A percentile compares a stretch with the other conserved stretches of the same genome.
phyloP scores from a whole-genome alignment of 2,888 invertebrate species.

The Xestia sexstrigata region DNA sequence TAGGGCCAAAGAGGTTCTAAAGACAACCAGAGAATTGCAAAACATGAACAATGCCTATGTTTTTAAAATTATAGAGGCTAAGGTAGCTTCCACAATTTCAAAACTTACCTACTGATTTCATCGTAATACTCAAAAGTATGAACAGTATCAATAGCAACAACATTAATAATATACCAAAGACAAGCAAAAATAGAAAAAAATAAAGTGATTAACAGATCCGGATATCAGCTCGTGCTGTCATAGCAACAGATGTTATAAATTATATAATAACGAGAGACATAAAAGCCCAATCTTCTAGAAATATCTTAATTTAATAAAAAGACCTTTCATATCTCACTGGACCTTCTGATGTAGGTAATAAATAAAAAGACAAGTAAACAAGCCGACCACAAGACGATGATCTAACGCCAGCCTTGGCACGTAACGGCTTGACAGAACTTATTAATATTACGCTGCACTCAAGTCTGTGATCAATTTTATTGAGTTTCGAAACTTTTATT shows the following conservation, averaged over 20 bases:
- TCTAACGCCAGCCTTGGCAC: slow-evolving; percentile 75
- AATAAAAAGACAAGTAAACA: slow-evolving; percentile 67
- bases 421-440: slow-evolving; percentile 59
- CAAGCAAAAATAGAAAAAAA: slow-evolving; percentile 1
- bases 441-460: slow-evolving; percentile 55
- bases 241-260: slow-evolving; percentile 34
- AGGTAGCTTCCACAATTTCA: background rate
- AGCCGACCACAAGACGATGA: slow-evolving; percentile 75
- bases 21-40: background rate
- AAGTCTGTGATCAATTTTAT: slow-evolving; percentile 50
- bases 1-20: background rate
- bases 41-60: background rate
- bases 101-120: background rate
- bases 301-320: slow-evolving; percentile 46
- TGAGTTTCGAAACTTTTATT: slow-evolving; percentile 20
- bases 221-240: slow-evolving; percentile 7
- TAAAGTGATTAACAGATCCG: background rate
- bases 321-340: slow-evolving; percentile 58
- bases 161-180: background rate
- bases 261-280: slow-evolving; percentile 26
- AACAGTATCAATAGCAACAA: background rate
- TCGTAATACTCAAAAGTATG: background rate
- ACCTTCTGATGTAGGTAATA: slow-evolving; percentile 57
- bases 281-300: slow-evolving; percentile 15
- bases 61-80: background rate